Evolutionary conservation across 2,113 vertebrate species (phyloP), one percentile per base, ranked within the genome.

Genomic region (Malurus cyaneus): DNA sequence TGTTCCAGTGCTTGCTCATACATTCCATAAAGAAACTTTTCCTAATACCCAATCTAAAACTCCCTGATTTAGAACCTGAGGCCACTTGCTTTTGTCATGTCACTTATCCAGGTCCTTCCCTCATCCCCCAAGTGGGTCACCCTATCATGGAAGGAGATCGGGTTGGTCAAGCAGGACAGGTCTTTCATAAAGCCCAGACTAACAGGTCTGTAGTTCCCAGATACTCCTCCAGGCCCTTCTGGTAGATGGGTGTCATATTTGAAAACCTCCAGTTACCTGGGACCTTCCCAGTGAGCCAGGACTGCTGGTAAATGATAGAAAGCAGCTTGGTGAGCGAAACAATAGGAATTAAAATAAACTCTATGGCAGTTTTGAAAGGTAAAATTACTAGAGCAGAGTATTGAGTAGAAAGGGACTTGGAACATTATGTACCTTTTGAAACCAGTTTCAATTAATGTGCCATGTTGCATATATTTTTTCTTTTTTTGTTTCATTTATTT

Each of bases 141-240:
- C 7, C 39, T 69, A 42, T 32, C 28, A 19, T 1, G 6, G 9
- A 36, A 44, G 36, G 21, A 14, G 21, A 67, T 16, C 0, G 0
- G 32, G 32, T 8, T 69, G 53, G 53, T 60, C 26, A 44, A 23
- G 82, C 24, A 66, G 71, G 71, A 42, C 21, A 44, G 67, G 72
- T 73, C 64, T 69, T 39, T 39, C 28, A 7, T 7, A 23, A 12
- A 86, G 62, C 39, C 32, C 84, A 39, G 9, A 52, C 32, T 21
- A 53, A 42, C 44, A 57, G 53, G 32, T 3, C 36, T 32, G 54
- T 2, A 60, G 39, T 3, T 46, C 64, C 54, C 64, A 79, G n/a
- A 17, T 62, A 13, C 64, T 31, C 19, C 65, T 71, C 7, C n/a
- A 7, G 47, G 65, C 65, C 64, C 56, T 70, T 24, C 74, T 71